Percentiles rank a stretch among this genome's conserved stretches.
phyloP scores from a whole-genome alignment of 2,113 vertebrate genomes.

The Nycticryphes semicollaris region DNA sequence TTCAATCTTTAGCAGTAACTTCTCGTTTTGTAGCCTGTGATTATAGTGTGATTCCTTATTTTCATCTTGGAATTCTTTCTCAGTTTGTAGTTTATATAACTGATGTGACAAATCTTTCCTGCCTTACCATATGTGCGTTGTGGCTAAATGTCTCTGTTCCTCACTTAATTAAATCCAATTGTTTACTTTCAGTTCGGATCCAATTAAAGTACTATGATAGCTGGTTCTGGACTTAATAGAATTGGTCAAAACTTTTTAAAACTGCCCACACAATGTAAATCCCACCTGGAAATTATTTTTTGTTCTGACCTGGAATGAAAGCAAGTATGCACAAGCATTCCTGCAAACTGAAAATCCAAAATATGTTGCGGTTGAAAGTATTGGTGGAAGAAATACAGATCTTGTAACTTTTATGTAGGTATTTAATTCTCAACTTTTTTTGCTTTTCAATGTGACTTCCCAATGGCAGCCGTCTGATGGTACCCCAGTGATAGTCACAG shows the following conservation, averaged over 20 bases:
- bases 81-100: neutral
- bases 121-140: neutral
- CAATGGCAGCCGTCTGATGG: neutral
- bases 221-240: slow-evolving; percentile 1
- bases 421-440: neutral
- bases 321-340: slow-evolving; percentile 36
- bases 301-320: slow-evolving; percentile 37
- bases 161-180: slow-evolving; percentile 3
- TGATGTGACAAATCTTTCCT: neutral
- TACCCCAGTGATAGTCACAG: neutral
- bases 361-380: neutral
- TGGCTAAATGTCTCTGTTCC: neutral
- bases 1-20: neutral
- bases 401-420: neutral
- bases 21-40: neutral
- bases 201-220: neutral
- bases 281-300: slow-evolving; percentile 41
- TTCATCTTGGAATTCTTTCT: neutral
- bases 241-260: slow-evolving; percentile 11
- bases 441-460: neutral
- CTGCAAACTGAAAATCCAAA: slow-evolving; percentile 42
- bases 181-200: neutral
- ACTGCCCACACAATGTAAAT: slow-evolving; percentile 19
- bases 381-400: neutral
- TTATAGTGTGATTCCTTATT: neutral